A percentile compares a stretch with the other conserved stretches of the same genome.
Conservation (phyloP, 2,113 vertebrate species). For the Zapornia atra region DNA sequence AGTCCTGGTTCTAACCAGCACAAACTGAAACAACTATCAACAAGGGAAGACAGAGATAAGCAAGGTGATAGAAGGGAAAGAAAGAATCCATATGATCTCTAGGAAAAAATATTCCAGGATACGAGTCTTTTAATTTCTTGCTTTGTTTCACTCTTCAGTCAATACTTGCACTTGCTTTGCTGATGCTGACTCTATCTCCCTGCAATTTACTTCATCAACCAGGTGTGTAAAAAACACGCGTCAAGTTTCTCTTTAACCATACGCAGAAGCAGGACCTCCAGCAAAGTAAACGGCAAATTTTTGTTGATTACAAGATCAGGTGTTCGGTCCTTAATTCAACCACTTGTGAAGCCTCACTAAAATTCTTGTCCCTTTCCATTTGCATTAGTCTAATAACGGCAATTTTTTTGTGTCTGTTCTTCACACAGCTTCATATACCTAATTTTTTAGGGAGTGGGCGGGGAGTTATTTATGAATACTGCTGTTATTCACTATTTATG, state of each 20-base stretch:
- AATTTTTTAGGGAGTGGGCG: background rate
- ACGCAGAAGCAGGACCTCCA: background rate
- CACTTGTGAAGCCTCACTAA: background rate
- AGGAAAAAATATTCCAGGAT: background rate
- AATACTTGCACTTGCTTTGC: background rate
- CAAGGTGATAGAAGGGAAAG: background rate
- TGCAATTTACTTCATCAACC: background rate
- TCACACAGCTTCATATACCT: background rate
- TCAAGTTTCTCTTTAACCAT: no score
- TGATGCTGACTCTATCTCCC: background rate
- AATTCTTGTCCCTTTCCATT: background rate
- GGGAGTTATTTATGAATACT: no score
- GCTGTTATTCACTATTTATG: background rate
- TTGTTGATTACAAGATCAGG: background rate
- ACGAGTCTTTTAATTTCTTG: background rate
- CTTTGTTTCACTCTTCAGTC: background rate
- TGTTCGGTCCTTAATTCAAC: background rate
- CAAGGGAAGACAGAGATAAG: background rate
- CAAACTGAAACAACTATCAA: background rate
- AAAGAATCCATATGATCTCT: background rate
- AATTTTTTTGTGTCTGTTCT: background rate
- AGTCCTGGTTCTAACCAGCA: background rate
- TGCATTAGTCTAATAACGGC: background rate
- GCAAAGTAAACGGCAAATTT: rapidly evolving
- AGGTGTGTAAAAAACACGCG: background rate